Percentiles rank a stretch among this genome's conserved stretches.
These are phyloP conservation scores for Diceros bicornis DNA, from an alignment of 2,797 vertebrate genomes.

Conservation along the genomic window DNA sequence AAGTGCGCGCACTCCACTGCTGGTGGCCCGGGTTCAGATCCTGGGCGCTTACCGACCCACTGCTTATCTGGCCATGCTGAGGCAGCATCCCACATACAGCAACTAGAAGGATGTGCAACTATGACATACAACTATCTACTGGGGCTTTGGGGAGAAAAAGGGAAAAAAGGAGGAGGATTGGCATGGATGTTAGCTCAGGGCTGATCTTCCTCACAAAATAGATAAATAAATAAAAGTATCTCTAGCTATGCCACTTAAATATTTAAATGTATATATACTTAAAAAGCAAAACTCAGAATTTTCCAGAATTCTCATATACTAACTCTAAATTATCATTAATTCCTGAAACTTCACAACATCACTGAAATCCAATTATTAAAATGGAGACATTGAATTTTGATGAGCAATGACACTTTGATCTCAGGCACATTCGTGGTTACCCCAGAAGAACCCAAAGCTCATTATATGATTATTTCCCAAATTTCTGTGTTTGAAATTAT, in stretches of 20 bases:
- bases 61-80: too few species aligned
- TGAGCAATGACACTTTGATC: background rate
- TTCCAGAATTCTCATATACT: background rate
- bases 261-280: too few species aligned
- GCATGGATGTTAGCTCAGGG: too few species aligned
- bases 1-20: too few species aligned
- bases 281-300: background rate
- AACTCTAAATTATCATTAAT: background rate
- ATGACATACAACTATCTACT: too few species aligned
- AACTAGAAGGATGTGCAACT: too few species aligned
- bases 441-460: fast-evolving
- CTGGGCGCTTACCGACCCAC: too few species aligned
- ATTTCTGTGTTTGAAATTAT: background rate
- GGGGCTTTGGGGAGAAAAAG: too few species aligned
- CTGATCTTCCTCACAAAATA: too few species aligned
- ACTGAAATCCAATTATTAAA: background rate
- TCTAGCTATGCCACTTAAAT: background rate
- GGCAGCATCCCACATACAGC: too few species aligned
- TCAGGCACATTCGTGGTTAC: background rate
- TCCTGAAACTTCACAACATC: background rate
- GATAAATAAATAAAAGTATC: background rate
- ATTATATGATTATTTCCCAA: background rate
- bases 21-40: too few species aligned
- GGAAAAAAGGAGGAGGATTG: too few species aligned
- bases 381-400: background rate